These are phyloP conservation scores for Mustela erminea DNA, from an alignment of 2,797 vertebrate genomes.

Conservation along the genomic window DNA sequence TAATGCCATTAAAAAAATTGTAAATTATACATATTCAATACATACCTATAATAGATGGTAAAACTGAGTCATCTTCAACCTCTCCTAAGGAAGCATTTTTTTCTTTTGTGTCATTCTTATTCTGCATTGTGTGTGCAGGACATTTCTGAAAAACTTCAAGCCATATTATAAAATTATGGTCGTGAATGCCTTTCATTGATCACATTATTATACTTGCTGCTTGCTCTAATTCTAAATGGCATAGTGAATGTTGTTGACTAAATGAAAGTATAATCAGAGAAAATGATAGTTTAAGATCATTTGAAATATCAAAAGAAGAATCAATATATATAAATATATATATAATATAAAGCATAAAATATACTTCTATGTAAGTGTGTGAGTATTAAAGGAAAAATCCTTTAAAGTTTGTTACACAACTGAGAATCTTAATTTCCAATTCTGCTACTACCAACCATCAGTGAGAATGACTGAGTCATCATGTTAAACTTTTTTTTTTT, in stretches of 20 bases:
- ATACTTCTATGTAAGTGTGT: background rate
- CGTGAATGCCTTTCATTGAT: background rate
- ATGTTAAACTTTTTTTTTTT: no score
- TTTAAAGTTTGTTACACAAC: background rate
- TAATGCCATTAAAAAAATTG: background rate
- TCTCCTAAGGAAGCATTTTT: background rate
- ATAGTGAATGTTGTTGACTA: background rate
- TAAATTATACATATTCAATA: background rate
- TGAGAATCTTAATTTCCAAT: background rate
- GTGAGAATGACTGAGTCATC: no score
- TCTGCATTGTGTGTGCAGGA: background rate
- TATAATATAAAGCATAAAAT: no score
- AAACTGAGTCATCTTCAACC: background rate
- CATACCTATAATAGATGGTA: background rate
- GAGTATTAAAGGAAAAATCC: background rate
- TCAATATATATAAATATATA: no score
- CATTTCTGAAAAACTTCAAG: background rate
- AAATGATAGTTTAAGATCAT: background rate
- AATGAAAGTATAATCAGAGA: background rate
- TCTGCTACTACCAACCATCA: background rate
- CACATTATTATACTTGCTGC: background rate
- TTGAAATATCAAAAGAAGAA: background rate
- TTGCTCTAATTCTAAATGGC: background rate
- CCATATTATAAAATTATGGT: background rate
- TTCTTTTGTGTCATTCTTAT: background rate